Base-by-base conservation (phyloP, 2,888 invertebrate genomes). In the Mythimna loreyi region DNA sequence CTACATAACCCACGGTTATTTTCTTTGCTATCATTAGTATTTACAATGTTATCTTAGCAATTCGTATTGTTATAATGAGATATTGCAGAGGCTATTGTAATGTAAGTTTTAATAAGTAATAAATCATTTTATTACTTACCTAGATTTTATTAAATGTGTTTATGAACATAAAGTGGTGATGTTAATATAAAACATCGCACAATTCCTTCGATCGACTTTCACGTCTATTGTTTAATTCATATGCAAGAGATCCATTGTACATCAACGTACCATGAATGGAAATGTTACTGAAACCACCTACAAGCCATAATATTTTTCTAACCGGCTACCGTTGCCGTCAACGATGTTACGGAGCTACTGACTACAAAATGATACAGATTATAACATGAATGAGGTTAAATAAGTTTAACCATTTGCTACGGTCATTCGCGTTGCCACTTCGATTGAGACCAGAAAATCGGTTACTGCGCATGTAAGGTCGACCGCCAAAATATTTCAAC, bases 231-330 rank as follows among this genome's bases (percentile, higher is more conserved):
- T 72, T 65, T 21, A 6, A 55, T 61, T 47, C 36, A 23, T 49
- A 72, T n/a, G n/a, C 59, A 56, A 57, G 33, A 28, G 47, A 47
- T 45, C 52, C 59, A 61, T 75, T 72, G 47, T 72, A 67, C 50
- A n/a, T 45, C 43, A 30, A 8, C 52, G 47, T 21, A 65, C 43
- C 23, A 61, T 61, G 43, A 65, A 58, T 53, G 21, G 47, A 11
- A 36, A 13, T 50, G 45, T 40, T 57, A 58, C 56, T n/a, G 40
- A 30, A 50, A 47, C 36, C 36, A 19, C 49, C 13, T 28, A 9
- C 33, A 23, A 43, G 23, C 30, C 62, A 63, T 72, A 59, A 71
- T 72, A 62, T 78, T 72, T 49, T 72, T 33, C 25, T 50, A 64
- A 63, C 13, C 33, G 7, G 16, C 28, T 49, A 30, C 25, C 61